A percentile compares a stretch with the other conserved stretches of the same genome.
phyloP scores from a whole-genome alignment of 2,888 invertebrate genomes.

The Hyposoter dolosus region DNA sequence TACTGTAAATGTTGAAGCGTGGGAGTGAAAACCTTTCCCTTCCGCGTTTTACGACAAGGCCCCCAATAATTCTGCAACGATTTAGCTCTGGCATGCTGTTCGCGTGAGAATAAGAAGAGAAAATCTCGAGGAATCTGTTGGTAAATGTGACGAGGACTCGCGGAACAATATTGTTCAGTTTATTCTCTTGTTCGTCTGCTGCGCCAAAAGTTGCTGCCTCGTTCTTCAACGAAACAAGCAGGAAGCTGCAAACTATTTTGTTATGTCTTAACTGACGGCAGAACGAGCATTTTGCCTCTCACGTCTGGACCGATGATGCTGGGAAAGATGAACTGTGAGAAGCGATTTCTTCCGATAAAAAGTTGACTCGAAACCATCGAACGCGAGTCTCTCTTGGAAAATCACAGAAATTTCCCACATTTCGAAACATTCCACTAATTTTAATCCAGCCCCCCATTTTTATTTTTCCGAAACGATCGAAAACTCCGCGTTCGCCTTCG shows the following conservation, averaged over 20 bases:
- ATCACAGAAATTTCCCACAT: not conserved
- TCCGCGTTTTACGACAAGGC: constrained; percentile 8
- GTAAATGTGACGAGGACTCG: constrained; percentile 15
- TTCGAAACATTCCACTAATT: not conserved
- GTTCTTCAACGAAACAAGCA: constrained; percentile 32
- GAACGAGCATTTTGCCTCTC: not conserved
- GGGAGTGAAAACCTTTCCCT: constrained; percentile 17
- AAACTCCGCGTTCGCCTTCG: not conserved
- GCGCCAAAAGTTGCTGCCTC: constrained; percentile 38
- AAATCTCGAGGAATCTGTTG: constrained; percentile 5
- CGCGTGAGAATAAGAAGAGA: constrained; percentile 37
- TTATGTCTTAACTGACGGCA: not conserved
- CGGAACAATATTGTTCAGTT: constrained; percentile 6
- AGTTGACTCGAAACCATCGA: not conserved
- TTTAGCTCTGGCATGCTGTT: constrained; percentile 35
- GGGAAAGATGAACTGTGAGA: constrained; percentile 56
- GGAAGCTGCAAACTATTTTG: constrained; percentile 41
- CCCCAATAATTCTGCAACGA: constrained; percentile 31
- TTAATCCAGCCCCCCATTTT: not conserved
- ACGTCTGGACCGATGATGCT: not conserved
- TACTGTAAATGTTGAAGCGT: constrained; percentile 7
- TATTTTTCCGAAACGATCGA: not conserved
- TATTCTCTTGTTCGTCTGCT: not conserved
- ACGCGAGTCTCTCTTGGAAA: not conserved
- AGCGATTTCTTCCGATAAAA: constrained; percentile 42